Conservation (phyloP, 35 echinoderm and acorn worm genomes). For the Ptychodera flava region DNA sequence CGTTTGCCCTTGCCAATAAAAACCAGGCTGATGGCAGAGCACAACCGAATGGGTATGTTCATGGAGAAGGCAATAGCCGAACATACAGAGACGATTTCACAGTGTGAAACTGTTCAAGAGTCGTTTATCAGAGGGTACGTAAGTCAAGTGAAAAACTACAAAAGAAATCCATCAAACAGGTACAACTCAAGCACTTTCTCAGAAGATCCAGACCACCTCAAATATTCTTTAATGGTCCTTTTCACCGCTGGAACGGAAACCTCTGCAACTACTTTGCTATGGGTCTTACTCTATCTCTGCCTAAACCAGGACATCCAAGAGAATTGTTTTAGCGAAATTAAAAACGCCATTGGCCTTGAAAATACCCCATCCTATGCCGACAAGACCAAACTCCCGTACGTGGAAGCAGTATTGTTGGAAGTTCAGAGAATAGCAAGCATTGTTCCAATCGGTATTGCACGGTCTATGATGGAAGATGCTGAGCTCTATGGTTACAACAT, state of each 20-base stretch:
- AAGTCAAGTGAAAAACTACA: constrained; percentile 25
- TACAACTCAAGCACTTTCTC: neutral
- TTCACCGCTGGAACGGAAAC: constrained; percentile 72
- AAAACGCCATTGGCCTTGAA: constrained; percentile 48
- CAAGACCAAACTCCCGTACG: constrained; percentile 40
- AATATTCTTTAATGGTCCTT: neutral
- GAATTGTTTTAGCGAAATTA: constrained; percentile 35
- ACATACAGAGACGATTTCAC: constrained; percentile 31
- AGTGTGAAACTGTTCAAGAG: neutral
- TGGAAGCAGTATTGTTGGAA: constrained; percentile 42
- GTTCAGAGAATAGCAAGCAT: constrained; percentile 28
- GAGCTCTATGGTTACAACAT: constrained; percentile 29
- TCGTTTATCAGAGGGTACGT: constrained; percentile 55
- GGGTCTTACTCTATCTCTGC: constrained; percentile 49
- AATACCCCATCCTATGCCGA: constrained; percentile 38
- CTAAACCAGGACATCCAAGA: constrained; percentile 46
- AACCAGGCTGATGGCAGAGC: constrained; percentile 1
- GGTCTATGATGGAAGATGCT: constrained; percentile 23
- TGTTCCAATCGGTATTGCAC: constrained; percentile 29
- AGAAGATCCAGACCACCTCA: constrained; percentile 15
- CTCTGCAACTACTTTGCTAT: constrained; percentile 39
- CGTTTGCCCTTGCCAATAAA: constrained; percentile 3
- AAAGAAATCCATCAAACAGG: neutral
- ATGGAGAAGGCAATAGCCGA: constrained; percentile 16
- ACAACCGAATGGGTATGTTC: constrained; percentile 17